Percentiles rank a stretch among this genome's conserved stretches.
phyloP scores from a whole-genome alignment of 2,113 vertebrate species.

The Phrynocephalus versicolor region DNA sequence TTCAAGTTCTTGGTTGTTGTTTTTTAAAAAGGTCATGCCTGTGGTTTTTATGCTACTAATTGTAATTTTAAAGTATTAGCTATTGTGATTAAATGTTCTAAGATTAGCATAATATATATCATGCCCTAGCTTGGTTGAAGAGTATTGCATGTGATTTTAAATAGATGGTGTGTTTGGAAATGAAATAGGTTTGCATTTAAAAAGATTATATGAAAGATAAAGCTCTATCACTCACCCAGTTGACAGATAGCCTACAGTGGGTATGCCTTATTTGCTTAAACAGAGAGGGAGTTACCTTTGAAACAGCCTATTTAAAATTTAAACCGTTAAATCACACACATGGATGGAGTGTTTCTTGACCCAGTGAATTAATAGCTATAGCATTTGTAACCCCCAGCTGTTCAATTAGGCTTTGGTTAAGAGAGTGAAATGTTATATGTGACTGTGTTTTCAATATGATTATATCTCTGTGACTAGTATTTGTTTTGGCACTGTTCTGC shows the following conservation, averaged over 20 bases:
- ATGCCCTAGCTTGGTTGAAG: not conserved
- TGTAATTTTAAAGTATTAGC: constrained; percentile 59
- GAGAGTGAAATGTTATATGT: constrained; percentile 46
- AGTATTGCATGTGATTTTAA: not conserved
- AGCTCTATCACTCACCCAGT: constrained; percentile 10
- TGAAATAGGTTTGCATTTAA: not conserved
- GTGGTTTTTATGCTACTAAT: constrained; percentile 54
- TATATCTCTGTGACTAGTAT: not conserved
- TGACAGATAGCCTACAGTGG: not conserved
- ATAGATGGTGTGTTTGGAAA: constrained; percentile 2
- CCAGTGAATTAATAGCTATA: constrained; percentile 57
- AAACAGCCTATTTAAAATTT: constrained; percentile 46
- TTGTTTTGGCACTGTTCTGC: constrained; percentile 35
- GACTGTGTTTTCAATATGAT: constrained; percentile 64
- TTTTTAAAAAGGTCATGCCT: constrained; percentile 50
- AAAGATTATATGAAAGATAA: constrained; percentile 26
- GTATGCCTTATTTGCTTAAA: not conserved
- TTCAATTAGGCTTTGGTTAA: constrained; percentile 46
- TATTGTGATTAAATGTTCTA: constrained; percentile 53
- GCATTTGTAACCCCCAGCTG: constrained; percentile 54
- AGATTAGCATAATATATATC: constrained; percentile 30
- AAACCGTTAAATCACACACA: constrained; percentile 55
- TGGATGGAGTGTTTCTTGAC: constrained; percentile 31
- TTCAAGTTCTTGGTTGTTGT: constrained; percentile 52
- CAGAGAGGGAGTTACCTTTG: constrained; percentile 5